These are phyloP conservation scores for Pseudochaenichthys georgianus DNA, from an alignment of 2,797 vertebrate species.

Conservation along the genomic window DNA sequence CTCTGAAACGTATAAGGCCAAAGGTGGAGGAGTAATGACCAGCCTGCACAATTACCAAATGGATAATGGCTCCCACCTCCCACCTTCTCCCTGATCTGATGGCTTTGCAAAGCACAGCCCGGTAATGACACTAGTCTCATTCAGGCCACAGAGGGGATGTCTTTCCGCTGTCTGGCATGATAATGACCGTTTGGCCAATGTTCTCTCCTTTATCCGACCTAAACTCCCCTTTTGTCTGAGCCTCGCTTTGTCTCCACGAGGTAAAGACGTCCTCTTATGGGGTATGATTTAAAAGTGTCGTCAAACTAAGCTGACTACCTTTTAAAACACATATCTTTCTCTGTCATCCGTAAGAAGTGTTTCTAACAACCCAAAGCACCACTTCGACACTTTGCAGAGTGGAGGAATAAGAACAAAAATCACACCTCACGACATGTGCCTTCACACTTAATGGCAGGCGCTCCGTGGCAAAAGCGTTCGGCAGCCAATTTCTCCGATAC, in stretches of 20 bases:
- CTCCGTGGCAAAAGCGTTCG: neutral
- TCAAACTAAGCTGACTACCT: conserved; percentile 30
- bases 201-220: conserved; percentile 61
- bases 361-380: conserved; percentile 24
- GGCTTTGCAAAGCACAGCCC: conserved; percentile 73
- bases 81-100: conserved; percentile 72
- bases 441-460: neutral
- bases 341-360: neutral
- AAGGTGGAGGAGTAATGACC: conserved; percentile 78
- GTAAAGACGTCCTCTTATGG: conserved; percentile 52
- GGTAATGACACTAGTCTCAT: conserved; percentile 77
- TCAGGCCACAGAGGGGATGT: conserved; percentile 72
- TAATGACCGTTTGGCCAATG: conserved; percentile 78
- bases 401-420: conserved; percentile 12
- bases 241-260: conserved; percentile 53
- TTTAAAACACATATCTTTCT: conserved; percentile 30
- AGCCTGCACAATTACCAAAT: conserved; percentile 73
- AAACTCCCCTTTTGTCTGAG: conserved; percentile 45
- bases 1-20: conserved; percentile 71
- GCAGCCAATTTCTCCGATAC: conserved; percentile 12
- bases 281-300: conserved; percentile 33
- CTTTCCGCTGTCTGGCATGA: conserved; percentile 74
- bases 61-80: conserved; percentile 75
- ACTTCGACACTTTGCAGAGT: conserved; percentile 5
- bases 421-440: neutral